phyloP scores from a whole-genome alignment of 1,140 invertebrate species.

The Brachystomella parvula region DNA sequence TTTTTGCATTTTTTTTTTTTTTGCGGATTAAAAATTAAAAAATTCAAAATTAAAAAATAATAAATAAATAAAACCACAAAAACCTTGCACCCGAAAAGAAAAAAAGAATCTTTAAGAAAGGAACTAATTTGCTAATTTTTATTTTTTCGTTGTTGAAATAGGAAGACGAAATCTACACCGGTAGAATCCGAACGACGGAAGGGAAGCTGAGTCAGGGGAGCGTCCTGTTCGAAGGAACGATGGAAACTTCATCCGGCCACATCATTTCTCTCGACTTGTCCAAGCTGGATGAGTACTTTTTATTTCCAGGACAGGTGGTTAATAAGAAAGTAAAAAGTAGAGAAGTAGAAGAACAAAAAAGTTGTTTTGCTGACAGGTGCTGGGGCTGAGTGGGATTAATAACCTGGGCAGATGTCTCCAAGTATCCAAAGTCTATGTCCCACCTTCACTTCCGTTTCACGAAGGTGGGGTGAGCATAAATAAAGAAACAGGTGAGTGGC shows the following conservation, averaged over 20 bases:
- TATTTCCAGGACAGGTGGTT: constrained; percentile 71
- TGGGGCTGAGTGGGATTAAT: constrained; percentile 63
- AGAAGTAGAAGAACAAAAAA: not conserved
- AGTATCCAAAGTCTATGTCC: constrained; percentile 55
- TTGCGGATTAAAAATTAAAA: too few species aligned
- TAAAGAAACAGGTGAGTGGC: constrained; percentile 10
- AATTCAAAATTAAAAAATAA: too few species aligned
- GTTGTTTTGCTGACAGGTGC: constrained; percentile 46
- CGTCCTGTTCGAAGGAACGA: constrained; percentile 53
- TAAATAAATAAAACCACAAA: too few species aligned
- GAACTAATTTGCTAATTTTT: not conserved
- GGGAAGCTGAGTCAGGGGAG: constrained; percentile 60
- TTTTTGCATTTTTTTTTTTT: too few species aligned
- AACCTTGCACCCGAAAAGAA: too few species aligned
- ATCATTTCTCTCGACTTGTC: constrained; percentile 53
- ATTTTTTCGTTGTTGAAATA: constrained; percentile 19
- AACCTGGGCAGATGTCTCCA: constrained; percentile 57
- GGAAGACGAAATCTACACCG: constrained; percentile 41
- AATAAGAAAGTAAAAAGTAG: not conserved
- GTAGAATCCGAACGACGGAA: constrained; percentile 65
- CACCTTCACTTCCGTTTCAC: constrained; percentile 36
- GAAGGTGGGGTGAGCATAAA: not conserved
- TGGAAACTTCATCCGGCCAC: constrained; percentile 40
- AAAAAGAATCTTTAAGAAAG: not conserved
- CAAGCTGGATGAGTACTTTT: constrained; percentile 55